Base-by-base conservation (phyloP, 1,140 invertebrate genomes). In the Drosophila hydei region DNA sequence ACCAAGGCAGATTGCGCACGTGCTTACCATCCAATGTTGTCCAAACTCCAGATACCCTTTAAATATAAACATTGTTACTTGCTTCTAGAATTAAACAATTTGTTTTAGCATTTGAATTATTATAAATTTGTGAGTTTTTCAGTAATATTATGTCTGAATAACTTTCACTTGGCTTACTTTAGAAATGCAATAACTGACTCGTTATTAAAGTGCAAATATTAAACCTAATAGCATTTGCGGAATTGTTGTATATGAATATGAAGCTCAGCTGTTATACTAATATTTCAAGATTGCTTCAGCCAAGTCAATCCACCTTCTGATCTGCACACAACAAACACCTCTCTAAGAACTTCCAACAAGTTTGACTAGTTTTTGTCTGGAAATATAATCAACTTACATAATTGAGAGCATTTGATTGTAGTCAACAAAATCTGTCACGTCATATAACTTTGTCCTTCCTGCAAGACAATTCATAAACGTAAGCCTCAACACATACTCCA, bases 381-480 rank as follows among this genome's bases (percentile, higher is more conserved):
- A 38, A 54, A 65, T 75, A 80, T 80, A 80, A 79, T 75, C 68
- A 80, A 76, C 56, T 80, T 77, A 72, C 23, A 52, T 63, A 52
- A 80, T 80, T 63, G 77, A 76, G 73, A 60, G 62, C 67, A 80
- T 80, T 80, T 69, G 72, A 67, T 61, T 48, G 61, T 62, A 30
- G 69, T 16, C 33, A 60, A 61, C 38, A 50, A 77, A 73, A 70
- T 74, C 47, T 67, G 78, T 65, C 78, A 80, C 79, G 78, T 77
- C 78, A 81, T 56, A 61, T 55, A 80, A 77, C 58, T 68, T 80
- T 70, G 55, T 45, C 68, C 43, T 72, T 62, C 25, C 23, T 38
- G 25, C 27, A 42, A 43, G 36, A 36, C 25, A 54, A 64, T 36
- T 52, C 62, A 42, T 42, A 40, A 56, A 18, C 47, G 42, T 33